Base-by-base conservation (phyloP, 2,888 invertebrate genomes). In the Lasioglossum oenotherae region DNA sequence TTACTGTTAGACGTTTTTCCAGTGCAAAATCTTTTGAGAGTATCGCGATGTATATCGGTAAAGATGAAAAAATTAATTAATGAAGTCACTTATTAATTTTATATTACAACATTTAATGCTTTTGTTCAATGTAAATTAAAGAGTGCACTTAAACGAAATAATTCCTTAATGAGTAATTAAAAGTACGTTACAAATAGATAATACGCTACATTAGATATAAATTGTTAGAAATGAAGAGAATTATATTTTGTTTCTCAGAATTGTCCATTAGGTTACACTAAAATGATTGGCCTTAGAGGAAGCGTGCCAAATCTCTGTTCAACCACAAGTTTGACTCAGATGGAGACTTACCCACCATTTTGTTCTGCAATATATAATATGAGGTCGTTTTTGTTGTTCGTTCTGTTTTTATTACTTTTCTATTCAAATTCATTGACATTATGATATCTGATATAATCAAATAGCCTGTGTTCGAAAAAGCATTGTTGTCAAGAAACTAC, bases 241-340 rank as follows among this genome's bases (percentile, higher is more conserved):
- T 75, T 38, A 46, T 73, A 73, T 73, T 38, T 76, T 69, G 38
- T 74, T 82, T 78, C 69, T 35, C 64, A 85, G 85, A 79, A 72
- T 67, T 83, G 83, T 69, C 85, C 80, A 74, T 49, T 83, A 60
- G 49, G 67, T 41, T 83, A 80, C 57, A 69, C 71, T 38, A 80
- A 74, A 72, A 77, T 80, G 83, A 46, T 80, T 44, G 77, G 74
- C 53, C 90, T 94, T 41, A 93, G 93, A 82, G 94, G 94, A 88
- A 94, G 93, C 86, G 89, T 94, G 76, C 92, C 93, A 35, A 94
- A 94, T 86, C 81, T 90, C 12, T 88, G 84, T 78, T 82, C 88
- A 41, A 82, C 83, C 6, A 67, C 73, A 16, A 90, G 89, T 71
- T 78, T 87, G 19, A 78, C 90, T 31, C 88, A 90, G 64, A 77